These are phyloP conservation scores for Dioctria linearis DNA, from an alignment of 2,888 invertebrate species.

Conservation along the genomic window DNA sequence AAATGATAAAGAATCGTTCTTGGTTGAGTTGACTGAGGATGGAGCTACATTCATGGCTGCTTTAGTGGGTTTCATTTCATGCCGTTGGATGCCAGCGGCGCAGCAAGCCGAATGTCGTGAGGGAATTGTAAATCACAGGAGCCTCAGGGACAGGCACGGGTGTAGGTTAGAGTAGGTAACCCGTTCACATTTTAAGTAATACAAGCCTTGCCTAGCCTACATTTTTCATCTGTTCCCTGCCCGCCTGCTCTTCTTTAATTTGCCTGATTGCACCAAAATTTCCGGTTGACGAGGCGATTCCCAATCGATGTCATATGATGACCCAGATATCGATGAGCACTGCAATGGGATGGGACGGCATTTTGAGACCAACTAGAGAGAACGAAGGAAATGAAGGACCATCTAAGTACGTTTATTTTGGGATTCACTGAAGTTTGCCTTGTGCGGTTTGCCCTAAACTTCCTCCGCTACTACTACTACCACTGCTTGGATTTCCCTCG, in stretches of 20 bases:
- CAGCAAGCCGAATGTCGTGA: too few species aligned
- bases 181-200: background rate
- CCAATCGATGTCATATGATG: conserved; percentile 40
- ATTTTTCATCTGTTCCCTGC: background rate
- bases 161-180: background rate
- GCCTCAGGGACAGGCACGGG: too few species aligned
- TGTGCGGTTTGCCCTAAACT: conserved; percentile 14
- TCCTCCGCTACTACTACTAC: background rate
- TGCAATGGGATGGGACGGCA: background rate
- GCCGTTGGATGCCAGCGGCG: too few species aligned
- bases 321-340: conserved; percentile 31
- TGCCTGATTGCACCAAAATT: conserved; percentile 39
- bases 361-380: conserved; percentile 1
- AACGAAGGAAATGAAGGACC: background rate
- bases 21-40: too few species aligned
- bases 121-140: background rate
- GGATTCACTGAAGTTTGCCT: conserved; percentile 23
- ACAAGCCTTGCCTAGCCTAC: background rate
- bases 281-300: conserved; percentile 13
- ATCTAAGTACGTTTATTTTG: conserved; percentile 16
- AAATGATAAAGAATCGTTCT: too few species aligned
- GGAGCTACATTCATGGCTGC: too few species aligned
- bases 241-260: conserved; percentile 20
- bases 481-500: background rate
- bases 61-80: too few species aligned